These are phyloP conservation scores for Plotosus lineatus DNA, from an alignment of 2,113 vertebrate species.

Conservation along the genomic window DNA sequence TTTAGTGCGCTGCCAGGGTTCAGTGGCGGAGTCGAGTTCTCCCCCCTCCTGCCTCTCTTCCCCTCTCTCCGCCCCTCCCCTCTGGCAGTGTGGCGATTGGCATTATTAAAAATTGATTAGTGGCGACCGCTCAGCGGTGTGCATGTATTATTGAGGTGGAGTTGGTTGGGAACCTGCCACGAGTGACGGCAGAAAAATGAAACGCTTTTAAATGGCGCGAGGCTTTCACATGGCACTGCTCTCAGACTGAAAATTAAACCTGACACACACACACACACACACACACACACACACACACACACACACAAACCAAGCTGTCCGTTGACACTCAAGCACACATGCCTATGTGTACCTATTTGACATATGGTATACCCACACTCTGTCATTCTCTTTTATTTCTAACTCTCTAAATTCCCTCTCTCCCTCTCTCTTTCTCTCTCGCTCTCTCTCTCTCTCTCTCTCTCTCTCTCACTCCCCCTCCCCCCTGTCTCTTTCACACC, in stretches of 20 bases:
- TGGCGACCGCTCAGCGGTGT: conserved; percentile 68
- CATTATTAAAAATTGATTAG: conserved; percentile 82
- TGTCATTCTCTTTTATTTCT: conserved; percentile 18
- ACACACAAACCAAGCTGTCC: conserved; percentile 9
- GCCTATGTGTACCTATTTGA: conserved; percentile 19
- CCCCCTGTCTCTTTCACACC: background rate
- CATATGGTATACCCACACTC: background rate
- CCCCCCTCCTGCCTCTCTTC: conserved; percentile 40
- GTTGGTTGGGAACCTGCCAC: conserved; percentile 61
- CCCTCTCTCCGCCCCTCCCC: conserved; percentile 45
- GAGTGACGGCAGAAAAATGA: conserved; percentile 71
- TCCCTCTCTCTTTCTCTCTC: background rate
- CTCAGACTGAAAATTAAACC: conserved; percentile 29
- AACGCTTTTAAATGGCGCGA: conserved; percentile 63
- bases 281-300: background rate
- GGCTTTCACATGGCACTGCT: conserved; percentile 61
- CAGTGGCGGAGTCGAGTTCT: background rate
- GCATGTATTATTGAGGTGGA: conserved; percentile 64
- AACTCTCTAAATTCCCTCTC: conserved; percentile 2
- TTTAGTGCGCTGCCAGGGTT: background rate
- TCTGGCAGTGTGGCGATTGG: conserved; percentile 71
- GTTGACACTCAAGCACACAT: background rate
- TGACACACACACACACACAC: background rate
- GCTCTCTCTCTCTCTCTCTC: conserved; percentile 26
- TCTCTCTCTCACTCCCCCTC: conserved; percentile 31